phyloP scores from a whole-genome alignment of 2,888 invertebrate genomes.

The Sycophila texana region DNA sequence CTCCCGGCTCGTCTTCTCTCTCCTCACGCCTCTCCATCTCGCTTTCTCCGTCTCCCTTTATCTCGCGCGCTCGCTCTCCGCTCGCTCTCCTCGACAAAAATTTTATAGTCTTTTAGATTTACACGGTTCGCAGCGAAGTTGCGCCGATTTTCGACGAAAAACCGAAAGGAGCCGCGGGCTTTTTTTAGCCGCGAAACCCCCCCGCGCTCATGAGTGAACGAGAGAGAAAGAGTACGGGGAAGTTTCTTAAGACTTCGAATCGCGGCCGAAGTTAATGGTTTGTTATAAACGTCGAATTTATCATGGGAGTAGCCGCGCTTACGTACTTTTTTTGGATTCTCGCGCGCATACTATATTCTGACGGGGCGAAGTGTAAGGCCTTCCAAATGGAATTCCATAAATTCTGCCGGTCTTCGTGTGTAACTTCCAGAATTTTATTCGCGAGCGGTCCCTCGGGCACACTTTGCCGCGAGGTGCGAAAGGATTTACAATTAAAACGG shows the following conservation, averaged over 20 bases:
- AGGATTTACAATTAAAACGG: too few relatives aligned
- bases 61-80: slow-evolving; percentile 58
- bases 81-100: slow-evolving; percentile 55
- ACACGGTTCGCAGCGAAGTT: slow-evolving; percentile 20
- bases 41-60: slow-evolving; percentile 58
- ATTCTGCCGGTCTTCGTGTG: too few relatives aligned
- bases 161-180: slow-evolving; percentile 1
- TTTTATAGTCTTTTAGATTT: slow-evolving; percentile 49
- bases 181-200: slow-evolving; percentile 6
- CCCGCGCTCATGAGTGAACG: not conserved
- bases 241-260: slow-evolving; percentile 37
- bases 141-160: slow-evolving; percentile 49
- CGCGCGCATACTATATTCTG: not conserved
- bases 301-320: slow-evolving; percentile 12
- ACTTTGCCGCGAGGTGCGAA: too few relatives aligned
- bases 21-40: slow-evolving; percentile 52
- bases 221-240: not conserved
- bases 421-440: too few relatives aligned
- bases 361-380: too few relatives aligned
- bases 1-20: slow-evolving; percentile 54
- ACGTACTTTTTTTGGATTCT: not conserved
- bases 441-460: too few relatives aligned
- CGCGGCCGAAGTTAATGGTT: slow-evolving; percentile 40
- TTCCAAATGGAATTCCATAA: too few relatives aligned
- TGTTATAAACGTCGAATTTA: slow-evolving; percentile 50